Base-by-base conservation (phyloP, 2,797 vertebrate genomes). In the Ceyx erithaca region DNA sequence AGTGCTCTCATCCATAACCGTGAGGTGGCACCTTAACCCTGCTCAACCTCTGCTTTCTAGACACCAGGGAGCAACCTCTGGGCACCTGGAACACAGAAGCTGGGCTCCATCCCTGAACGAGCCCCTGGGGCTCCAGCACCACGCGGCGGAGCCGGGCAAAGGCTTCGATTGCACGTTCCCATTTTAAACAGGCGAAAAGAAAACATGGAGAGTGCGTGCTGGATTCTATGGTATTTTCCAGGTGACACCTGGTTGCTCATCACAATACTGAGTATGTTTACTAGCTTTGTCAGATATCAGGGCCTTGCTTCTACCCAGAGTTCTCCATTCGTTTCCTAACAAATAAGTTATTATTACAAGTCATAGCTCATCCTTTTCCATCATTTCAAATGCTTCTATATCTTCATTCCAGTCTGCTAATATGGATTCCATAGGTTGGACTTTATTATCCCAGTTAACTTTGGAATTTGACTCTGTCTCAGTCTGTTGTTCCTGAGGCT, bases 341-440 rank as follows among this genome's bases (percentile, higher is more conserved):
- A 96, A 95, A 94, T 87, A 93, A 95, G 64, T 92, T 91, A 92
- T 76, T 92, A 95, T 46, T 90, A 89, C 75, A 96, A 97, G 98
- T 99, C 99, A 99, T 98, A 99, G 99, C 96, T 99, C 99, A 88
- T 99, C 99, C 93, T 99, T 99, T 94, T 99, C 99, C 99, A 99
- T 99, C 98, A 99, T 98, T 98, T 99, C 98, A 97, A 99, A 99
- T 5, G 99, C 99, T 98, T 99, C 99, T 98, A 99, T 98, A 96
- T 99, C 99, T 97, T 99, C 99, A 96, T 97, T 98, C 99, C 99
- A 99, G 96, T 99, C 99, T 92, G 99, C 98, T 95, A 99, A 97
- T 96, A 99, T 98, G 49, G 99, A 98, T 90, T 99, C 99, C 96
- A 99, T 98, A 58, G 99, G 99, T 69, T 98, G 98, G 92, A 75